phyloP scores from a whole-genome alignment of 1,140 invertebrate genomes.

The Cryptotermes secundus region DNA sequence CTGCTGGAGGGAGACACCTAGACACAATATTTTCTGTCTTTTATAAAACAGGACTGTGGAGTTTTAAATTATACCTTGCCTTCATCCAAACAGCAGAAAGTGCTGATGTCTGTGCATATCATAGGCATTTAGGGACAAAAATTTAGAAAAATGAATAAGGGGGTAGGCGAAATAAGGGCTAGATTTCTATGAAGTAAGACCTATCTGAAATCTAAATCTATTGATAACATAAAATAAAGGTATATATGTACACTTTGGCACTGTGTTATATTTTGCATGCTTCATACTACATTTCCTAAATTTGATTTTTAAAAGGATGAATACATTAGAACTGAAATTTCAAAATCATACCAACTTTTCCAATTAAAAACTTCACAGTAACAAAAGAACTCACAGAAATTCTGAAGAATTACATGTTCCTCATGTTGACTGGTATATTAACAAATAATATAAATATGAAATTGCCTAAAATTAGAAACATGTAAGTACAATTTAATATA shows the following conservation, averaged over 20 bases:
- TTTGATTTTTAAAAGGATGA: neutral
- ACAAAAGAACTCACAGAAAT: neutral
- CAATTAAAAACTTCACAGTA: neutral
- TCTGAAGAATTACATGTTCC: neutral
- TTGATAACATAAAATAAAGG: neutral
- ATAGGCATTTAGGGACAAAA: neutral
- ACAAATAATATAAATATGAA: neutral
- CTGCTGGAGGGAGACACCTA: neutral
- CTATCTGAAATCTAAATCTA: neutral
- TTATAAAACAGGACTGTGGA: neutral
- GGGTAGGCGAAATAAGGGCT: neutral
- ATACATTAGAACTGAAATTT: neutral
- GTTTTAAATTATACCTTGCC: neutral
- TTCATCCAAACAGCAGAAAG: neutral
- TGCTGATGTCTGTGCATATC: neutral
- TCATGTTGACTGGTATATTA: neutral
- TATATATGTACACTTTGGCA: conserved; percentile 16
- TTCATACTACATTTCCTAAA: neutral
- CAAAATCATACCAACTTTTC: neutral
- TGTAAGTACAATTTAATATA: conserved; percentile 15
- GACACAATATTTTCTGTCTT: neutral
- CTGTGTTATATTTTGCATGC: neutral
- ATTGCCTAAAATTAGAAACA: conserved; percentile 12
- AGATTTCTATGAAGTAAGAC: neutral
- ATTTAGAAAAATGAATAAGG: neutral